phyloP scores from a whole-genome alignment of 1,140 invertebrate genomes.

The Hypothenemus hampei region DNA sequence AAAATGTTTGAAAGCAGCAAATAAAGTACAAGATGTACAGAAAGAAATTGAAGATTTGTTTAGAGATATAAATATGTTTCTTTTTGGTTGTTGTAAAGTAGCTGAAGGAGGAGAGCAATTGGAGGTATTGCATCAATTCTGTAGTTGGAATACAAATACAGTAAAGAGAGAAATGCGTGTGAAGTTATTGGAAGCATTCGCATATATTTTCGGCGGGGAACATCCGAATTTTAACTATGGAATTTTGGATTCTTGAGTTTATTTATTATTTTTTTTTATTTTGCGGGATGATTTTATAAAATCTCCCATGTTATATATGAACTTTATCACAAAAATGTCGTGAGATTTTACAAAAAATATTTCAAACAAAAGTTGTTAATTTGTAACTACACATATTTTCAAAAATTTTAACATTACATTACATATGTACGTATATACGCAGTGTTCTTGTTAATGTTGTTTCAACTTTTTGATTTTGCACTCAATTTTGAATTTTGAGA shows the following conservation, averaged over 20 bases:
- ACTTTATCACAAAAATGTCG: too few species aligned
- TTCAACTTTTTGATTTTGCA: too few species aligned
- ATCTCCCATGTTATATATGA: too few species aligned
- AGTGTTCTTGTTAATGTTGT: too few species aligned
- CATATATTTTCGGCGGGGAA: slow-evolving; percentile 26
- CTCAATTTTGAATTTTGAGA: too few species aligned
- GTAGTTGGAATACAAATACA: neutral
- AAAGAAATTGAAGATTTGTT: slow-evolving; percentile 20
- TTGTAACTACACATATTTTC: too few species aligned
- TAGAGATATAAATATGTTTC: slow-evolving; percentile 27
- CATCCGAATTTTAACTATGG: slow-evolving; percentile 26
- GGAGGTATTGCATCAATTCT: neutral
- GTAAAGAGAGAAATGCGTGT: slow-evolving; percentile 4
- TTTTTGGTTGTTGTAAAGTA: slow-evolving; percentile 20
- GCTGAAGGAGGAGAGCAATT: slow-evolving; percentile 15
- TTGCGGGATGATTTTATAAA: too few species aligned
- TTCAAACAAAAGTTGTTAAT: too few species aligned
- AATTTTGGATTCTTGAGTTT: neutral
- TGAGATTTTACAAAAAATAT: too few species aligned
- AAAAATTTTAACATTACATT: too few species aligned
- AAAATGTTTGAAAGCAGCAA: too few species aligned
- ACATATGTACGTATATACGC: too few species aligned
- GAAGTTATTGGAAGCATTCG: slow-evolving; percentile 24
- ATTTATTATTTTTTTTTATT: neutral
- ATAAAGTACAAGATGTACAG: slow-evolving; percentile 10